A percentile compares a stretch with the other conserved stretches of the same genome.
Conservation (phyloP, 1,140 invertebrate species). For the Lordiphosa collinella region DNA sequence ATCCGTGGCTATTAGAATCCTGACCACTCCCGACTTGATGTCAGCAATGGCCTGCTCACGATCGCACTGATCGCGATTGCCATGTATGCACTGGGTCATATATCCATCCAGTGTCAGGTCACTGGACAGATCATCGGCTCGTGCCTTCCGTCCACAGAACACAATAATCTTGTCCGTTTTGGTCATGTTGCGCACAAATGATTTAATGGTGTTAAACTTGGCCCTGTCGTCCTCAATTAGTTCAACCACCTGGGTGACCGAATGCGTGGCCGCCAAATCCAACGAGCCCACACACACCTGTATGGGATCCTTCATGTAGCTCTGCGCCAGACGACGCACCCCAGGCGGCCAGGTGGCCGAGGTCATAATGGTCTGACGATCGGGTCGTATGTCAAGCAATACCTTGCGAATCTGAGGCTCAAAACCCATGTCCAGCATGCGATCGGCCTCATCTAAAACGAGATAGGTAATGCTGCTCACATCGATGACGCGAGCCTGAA, state of each 20-base stretch:
- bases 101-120: conserved; percentile 87
- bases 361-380: conserved; percentile 93
- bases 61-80: conserved; percentile 92
- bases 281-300: conserved; percentile 93
- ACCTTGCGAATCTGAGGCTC: conserved; percentile 93
- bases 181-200: conserved; percentile 81
- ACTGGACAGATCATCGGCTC: conserved; percentile 89
- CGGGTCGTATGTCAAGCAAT: conserved; percentile 87
- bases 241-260: conserved; percentile 88
- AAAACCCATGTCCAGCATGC: conserved; percentile 91
- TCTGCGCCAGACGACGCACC: conserved; percentile 89
- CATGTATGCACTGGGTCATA: conserved; percentile 89
- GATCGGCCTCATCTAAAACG: conserved; percentile 95
- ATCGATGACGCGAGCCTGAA: conserved; percentile 84
- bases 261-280: conserved; percentile 91
- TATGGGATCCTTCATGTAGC: conserved; percentile 92
- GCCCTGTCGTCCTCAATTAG: conserved; percentile 88
- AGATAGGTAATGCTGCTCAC: conserved; percentile 90
- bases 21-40: conserved; percentile 87
- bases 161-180: conserved; percentile 90
- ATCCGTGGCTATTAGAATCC: conserved; percentile 96
- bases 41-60: conserved; percentile 92
- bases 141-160: conserved; percentile 91
- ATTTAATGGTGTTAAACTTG: conserved; percentile 81
- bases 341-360: conserved; percentile 93